Base-by-base conservation (phyloP, 2,888 invertebrate species). In the Tipula lateralis region DNA sequence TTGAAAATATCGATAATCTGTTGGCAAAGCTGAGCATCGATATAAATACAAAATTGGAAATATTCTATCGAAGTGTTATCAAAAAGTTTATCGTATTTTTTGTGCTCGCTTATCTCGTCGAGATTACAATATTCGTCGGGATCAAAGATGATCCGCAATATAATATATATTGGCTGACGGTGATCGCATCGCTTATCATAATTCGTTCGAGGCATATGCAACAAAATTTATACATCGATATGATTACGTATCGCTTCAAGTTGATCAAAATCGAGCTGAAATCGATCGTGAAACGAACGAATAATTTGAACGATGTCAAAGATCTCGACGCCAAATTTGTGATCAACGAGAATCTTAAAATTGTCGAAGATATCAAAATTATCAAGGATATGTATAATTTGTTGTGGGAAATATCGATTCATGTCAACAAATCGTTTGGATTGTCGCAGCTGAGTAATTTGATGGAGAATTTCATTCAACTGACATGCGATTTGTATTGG, bases 381-480 rank as follows among this genome's bases (percentile, higher is more conserved):
- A 84, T 85, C 13, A 85, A 85, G 83, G 84, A 84, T 12, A 50
- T 85, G 24, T 86, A 86, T 39, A 86, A 86, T 83, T 84, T 84
- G 44, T 84, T 86, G 80, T 86, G 85, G 85, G 86, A 86, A 83
- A 85, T 85, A 34, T 86, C 85, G 6, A 39, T 83, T 24, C 84
- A 85, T 24, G 83, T 86, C 13, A 86, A 86, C 83, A 85, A 84
- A 32, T 84, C 85, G 24, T 85, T 86, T 84, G 85, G 86, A 2
- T 83, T 85, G 3, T 85, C 86, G 13, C 86, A 86, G 24, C 44
- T 86, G 3, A 83, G 84, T 29, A 86, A 85, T 84, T 85, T 86
- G 84, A 84, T 86, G 84, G 85, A 86, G 36, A 86, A 86, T 86
- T 86, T 86, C 50, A 85, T 86, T 84, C 86, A 86, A 81, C 29